These are phyloP conservation scores for Lasiommata megera DNA, from an alignment of 2,888 invertebrate genomes.

Conservation along the genomic window DNA sequence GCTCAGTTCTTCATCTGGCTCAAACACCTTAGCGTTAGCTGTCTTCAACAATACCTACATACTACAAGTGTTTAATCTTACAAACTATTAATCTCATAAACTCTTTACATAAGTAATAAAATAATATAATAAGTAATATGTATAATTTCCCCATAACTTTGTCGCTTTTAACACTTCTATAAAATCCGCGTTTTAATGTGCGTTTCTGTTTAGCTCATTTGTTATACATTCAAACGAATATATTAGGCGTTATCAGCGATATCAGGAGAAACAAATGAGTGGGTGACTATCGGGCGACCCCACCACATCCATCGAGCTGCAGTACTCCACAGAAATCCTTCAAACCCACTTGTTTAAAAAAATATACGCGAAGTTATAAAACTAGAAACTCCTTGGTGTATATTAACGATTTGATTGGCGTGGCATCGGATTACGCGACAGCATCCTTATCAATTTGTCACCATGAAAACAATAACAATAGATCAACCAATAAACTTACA, in stretches of 20 bases:
- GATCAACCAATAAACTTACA: constrained; percentile 67
- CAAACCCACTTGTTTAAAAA: constrained; percentile 13
- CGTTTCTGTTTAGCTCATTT: constrained; percentile 53
- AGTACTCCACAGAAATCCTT: constrained; percentile 23
- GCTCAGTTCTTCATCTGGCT: too few species aligned
- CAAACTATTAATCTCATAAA: too few species aligned
- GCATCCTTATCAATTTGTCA: constrained; percentile 7
- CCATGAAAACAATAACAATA: constrained; percentile 66
- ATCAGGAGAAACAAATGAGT: constrained; percentile 62
- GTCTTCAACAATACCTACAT: too few species aligned
- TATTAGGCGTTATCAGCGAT: constrained; percentile 69
- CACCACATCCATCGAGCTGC: not conserved
- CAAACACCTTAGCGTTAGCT: too few species aligned
- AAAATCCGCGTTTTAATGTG: constrained; percentile 30
- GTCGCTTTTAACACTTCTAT: too few species aligned
- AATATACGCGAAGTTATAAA: not conserved
- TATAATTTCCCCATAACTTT: too few species aligned
- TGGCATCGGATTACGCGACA: too few species aligned
- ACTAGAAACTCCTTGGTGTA: too few species aligned
- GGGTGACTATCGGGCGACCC: constrained; percentile 62
- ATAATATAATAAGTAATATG: too few species aligned
- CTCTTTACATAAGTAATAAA: too few species aligned
- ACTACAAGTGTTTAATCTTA: too few species aligned
- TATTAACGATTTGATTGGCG: too few species aligned
- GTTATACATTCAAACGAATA: constrained; percentile 71